These are phyloP conservation scores for Nephrotoma guestfalica DNA, from an alignment of 2,888 invertebrate species.

Conservation along the genomic window DNA sequence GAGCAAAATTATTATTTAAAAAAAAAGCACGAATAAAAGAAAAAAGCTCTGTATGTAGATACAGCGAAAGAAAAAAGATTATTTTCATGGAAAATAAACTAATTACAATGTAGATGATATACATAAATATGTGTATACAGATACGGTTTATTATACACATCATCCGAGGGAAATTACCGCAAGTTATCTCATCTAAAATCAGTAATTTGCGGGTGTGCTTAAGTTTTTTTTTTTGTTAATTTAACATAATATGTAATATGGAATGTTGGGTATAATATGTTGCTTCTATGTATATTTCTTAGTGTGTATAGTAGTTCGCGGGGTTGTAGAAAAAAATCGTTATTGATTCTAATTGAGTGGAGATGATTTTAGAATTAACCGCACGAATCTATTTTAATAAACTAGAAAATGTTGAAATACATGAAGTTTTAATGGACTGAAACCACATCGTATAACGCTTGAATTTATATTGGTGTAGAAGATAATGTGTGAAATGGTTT, in stretches of 20 bases:
- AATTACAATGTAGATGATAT: not conserved
- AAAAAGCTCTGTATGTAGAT: not conserved
- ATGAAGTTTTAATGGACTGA: too few relatives aligned
- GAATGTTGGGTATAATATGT: not conserved
- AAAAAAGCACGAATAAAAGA: not conserved
- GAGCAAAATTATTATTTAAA: not conserved
- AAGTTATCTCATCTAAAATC: not conserved
- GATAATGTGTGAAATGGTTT: too few relatives aligned
- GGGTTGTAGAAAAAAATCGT: not conserved
- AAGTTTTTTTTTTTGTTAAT: not conserved
- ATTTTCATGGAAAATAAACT: not conserved
- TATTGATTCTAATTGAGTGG: not conserved
- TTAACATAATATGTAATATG: not conserved
- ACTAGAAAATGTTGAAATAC: not conserved
- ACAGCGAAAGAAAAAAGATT: not conserved
- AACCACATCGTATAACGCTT: too few relatives aligned
- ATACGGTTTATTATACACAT: not conserved
- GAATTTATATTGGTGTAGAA: too few relatives aligned
- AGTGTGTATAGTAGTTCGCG: not conserved
- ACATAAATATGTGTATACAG: not conserved
- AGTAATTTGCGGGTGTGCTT: not conserved
- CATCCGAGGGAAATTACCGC: not conserved
- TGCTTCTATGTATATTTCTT: not conserved
- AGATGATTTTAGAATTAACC: not conserved
- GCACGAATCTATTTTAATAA: not conserved